Conservation (phyloP, 2,797 vertebrate genomes). For the Synanceia verrucosa region DNA sequence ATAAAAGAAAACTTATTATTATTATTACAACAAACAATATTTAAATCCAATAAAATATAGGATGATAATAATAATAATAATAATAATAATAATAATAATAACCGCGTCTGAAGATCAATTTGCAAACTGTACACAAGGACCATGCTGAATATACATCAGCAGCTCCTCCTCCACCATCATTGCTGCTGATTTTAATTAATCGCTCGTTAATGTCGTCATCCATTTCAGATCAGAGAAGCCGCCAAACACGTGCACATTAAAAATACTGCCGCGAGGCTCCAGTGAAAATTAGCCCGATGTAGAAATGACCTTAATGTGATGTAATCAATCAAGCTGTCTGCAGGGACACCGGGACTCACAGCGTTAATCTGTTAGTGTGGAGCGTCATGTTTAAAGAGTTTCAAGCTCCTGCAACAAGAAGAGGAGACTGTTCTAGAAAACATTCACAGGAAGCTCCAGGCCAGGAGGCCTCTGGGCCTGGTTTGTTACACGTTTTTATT, state of each 20-base stretch:
- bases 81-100: too few species aligned
- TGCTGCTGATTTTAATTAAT: conserved; percentile 80
- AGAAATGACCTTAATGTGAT: conserved; percentile 84
- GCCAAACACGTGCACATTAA: conserved; percentile 81
- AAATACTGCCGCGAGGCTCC: conserved; percentile 76
- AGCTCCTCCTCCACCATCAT: conserved; percentile 52
- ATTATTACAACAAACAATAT: not conserved
- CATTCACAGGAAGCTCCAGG: conserved; percentile 1
- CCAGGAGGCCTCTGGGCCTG: conserved; percentile 31
- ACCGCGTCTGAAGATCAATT: not conserved
- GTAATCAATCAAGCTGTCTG: conserved; percentile 83
- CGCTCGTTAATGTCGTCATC: conserved; percentile 81
- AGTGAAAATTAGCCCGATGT: conserved; percentile 81
- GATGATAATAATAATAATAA: too few species aligned
- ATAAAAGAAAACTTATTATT: not conserved
- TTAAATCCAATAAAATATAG: not conserved
- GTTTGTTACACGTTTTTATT: not conserved
- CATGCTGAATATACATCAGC: not conserved
- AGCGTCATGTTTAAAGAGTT: conserved; percentile 66
- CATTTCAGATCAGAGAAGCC: conserved; percentile 76
- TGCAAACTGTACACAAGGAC: conserved; percentile 26
- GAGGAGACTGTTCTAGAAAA: not conserved
- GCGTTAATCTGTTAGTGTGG: conserved; percentile 79
- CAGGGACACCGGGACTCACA: conserved; percentile 78
- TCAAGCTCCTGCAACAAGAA: not conserved